Evolutionary conservation across 92 coral and sea anemone genomes (phyloP), one percentile per base, ranked within the genome.

Genomic region (Pocillopora meandrina): DNA sequence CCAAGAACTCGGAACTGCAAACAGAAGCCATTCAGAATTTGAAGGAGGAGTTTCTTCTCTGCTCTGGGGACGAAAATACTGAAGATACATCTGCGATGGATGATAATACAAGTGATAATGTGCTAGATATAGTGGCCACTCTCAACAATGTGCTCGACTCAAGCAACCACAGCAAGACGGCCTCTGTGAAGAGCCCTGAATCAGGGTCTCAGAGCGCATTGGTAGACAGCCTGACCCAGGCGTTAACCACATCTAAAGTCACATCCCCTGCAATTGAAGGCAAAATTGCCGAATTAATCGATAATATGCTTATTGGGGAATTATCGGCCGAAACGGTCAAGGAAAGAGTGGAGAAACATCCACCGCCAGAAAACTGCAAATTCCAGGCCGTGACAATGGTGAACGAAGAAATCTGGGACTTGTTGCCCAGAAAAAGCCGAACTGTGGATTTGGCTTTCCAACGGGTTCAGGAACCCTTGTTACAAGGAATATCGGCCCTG

Each of bases 171-270:
- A 42, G 49, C 49, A 42, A 42, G 49, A 42, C 49, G 5, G 7
- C 49, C 49, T 42, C 49, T 42, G 49, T 42, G 49, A 42, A 42
- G 49, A 42, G 49, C 49, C 49, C 49, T 42, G 49, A 42, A 42
- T 42, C 49, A 60, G 58, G 56, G 35, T 12, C 18, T 17, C 72
- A 61, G 35, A 35, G 47, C 33, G 12, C 69, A 10, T 56, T 57
- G 33, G 3, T 74, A 60, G 81, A 83, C 56, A 83, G 87, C 87
- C 73, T 83, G 87, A 83, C 87, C 73, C 87, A 83, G 75, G 87
- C 81, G 33, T 83, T 26, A 49, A 58, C 73, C 21, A 72, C 87
- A 60, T 20, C 61, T 31, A 26, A 18, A 42, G 18, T 3, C n/a
- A 59, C 57, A 17, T 83, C 87, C 15, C 62, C 82, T 2, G 63